phyloP scores from a whole-genome alignment of 2,888 invertebrate genomes.

The Trissoscelio sp. region DNA sequence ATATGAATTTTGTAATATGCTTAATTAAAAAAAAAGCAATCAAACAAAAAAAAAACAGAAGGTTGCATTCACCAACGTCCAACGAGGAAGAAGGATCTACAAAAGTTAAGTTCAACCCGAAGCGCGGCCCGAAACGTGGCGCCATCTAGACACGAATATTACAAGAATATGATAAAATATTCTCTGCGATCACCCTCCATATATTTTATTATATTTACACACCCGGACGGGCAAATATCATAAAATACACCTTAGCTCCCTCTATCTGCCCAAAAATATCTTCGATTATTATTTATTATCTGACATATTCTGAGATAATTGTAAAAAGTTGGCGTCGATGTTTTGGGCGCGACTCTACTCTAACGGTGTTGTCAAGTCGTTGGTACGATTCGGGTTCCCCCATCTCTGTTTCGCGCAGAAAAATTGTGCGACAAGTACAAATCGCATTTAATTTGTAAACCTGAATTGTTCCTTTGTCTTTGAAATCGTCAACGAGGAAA shows the following conservation, averaged over 20 bases:
- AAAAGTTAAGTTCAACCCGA: neutral
- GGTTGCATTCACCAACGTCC: neutral
- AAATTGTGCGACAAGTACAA: slow-evolving; percentile 72
- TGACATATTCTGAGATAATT: slow-evolving; percentile 18
- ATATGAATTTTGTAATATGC: slow-evolving; percentile 2
- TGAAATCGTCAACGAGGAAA: slow-evolving; percentile 47
- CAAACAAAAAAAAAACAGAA: no score
- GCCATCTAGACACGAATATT: slow-evolving; percentile 47
- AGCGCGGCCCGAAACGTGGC: slow-evolving; percentile 8
- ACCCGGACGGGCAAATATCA: slow-evolving; percentile 30
- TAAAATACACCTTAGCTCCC: slow-evolving; percentile 42
- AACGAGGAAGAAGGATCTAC: neutral
- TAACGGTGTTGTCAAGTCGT: neutral
- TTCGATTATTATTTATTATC: neutral
- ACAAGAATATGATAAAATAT: slow-evolving; percentile 43
- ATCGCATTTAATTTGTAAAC: slow-evolving; percentile 37
- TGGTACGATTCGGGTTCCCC: slow-evolving; percentile 27
- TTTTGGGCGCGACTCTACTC: neutral
- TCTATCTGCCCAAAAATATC: slow-evolving; percentile 42
- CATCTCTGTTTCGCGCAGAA: slow-evolving; percentile 63
- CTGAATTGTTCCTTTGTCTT: slow-evolving; percentile 28
- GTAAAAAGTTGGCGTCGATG: slow-evolving; percentile 10
- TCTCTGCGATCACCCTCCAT: slow-evolving; percentile 12
- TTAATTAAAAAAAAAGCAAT: neutral
- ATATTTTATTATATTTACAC: slow-evolving; percentile 56